A percentile compares a stretch with the other conserved stretches of the same genome.
phyloP scores from a whole-genome alignment of 2,888 invertebrate species.

The Buathra laborator region DNA sequence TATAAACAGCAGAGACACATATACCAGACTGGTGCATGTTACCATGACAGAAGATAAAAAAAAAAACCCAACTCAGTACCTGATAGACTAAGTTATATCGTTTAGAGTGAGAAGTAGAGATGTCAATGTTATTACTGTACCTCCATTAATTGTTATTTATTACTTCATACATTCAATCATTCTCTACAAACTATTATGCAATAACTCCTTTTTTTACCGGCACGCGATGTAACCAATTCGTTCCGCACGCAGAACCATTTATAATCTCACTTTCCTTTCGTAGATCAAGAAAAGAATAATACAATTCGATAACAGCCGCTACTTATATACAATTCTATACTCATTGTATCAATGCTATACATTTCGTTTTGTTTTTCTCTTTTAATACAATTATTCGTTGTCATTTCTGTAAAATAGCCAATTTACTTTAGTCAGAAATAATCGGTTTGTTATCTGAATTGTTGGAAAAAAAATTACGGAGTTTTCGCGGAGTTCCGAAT shows the following conservation, averaged over 20 bases:
- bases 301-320: slow-evolving; percentile 46
- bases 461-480: slow-evolving; percentile 13
- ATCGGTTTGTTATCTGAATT: slow-evolving; percentile 51
- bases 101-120: slow-evolving; percentile 83
- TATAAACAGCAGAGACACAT: slow-evolving; percentile 72
- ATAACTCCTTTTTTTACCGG: slow-evolving; percentile 59
- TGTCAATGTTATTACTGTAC: slow-evolving; percentile 84
- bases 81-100: slow-evolving; percentile 85
- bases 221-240: slow-evolving; percentile 56
- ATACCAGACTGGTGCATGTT: slow-evolving; percentile 85
- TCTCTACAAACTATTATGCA: slow-evolving; percentile 70
- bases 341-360: slow-evolving; percentile 39
- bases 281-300: slow-evolving; percentile 37
- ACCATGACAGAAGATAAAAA: slow-evolving; percentile 83
- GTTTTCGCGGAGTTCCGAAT: slow-evolving; percentile 22
- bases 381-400: slow-evolving; percentile 41
- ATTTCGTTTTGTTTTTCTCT: slow-evolving; percentile 16
- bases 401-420: slow-evolving; percentile 42
- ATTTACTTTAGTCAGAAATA: slow-evolving; percentile 31
- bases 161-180: slow-evolving; percentile 83
- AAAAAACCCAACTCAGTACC: slow-evolving; percentile 84
- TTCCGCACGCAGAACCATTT: slow-evolving; percentile 41
- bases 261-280: slow-evolving; percentile 21
- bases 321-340: slow-evolving; percentile 48
- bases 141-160: slow-evolving; percentile 84